phyloP scores from a whole-genome alignment of 2,888 invertebrate genomes.

The Micoletzkya japonica region DNA sequence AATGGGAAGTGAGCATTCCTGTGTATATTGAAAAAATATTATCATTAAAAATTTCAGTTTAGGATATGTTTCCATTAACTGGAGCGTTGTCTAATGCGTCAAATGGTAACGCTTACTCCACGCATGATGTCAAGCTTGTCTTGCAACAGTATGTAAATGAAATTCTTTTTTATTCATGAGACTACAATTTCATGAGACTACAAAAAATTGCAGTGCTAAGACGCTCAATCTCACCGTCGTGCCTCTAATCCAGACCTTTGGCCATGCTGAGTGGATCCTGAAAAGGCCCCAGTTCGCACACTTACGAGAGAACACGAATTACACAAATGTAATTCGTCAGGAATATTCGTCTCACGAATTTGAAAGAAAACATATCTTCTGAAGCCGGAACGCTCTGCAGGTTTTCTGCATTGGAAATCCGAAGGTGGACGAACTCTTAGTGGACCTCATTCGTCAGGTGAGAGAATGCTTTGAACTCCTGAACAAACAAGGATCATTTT shows the following conservation, averaged over 20 bases:
- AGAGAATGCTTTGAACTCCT: too few species aligned
- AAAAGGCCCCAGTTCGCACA: conserved; percentile 75
- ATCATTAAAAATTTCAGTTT: too few species aligned
- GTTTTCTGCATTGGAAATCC: conserved; percentile 3
- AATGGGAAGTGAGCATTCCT: conserved; percentile 79
- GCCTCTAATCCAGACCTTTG: conserved; percentile 82
- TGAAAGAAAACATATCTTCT: not conserved
- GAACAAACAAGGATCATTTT: too few species aligned
- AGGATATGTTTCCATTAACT: conserved; percentile 80
- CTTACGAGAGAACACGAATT: conserved; percentile 63
- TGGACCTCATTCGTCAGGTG: not conserved
- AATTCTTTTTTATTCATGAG: not conserved
- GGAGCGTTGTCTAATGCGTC: conserved; percentile 71
- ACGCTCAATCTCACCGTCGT: conserved; percentile 72
- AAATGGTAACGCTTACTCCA: conserved; percentile 74
- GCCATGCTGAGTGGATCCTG: conserved; percentile 80
- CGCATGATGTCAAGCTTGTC: conserved; percentile 71
- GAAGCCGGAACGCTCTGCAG: too few species aligned
- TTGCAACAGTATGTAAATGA: conserved; percentile 59
- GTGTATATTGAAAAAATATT: too few species aligned
- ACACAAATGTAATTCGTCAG: conserved; percentile 44
- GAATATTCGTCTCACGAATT: too few species aligned
- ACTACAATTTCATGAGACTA: not conserved
- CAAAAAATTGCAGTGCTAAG: conserved; percentile 66
- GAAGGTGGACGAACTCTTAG: not conserved